phyloP scores from a whole-genome alignment of 1,140 invertebrate genomes.

The Chrysomallon squamiferum region DNA sequence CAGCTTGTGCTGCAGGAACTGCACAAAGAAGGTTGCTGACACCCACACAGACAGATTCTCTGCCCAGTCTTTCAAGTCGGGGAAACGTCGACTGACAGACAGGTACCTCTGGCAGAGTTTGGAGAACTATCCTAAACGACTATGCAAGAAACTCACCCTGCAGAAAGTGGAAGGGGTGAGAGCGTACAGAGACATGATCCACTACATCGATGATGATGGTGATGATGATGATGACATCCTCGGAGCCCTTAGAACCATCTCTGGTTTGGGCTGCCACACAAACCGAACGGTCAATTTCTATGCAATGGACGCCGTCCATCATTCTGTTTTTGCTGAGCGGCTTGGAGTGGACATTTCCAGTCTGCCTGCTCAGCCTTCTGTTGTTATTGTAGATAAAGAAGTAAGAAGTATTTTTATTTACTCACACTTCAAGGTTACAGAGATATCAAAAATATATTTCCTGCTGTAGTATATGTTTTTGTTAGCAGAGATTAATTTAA shows the following conservation, averaged over 20 bases:
- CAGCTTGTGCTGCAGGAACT: constrained; percentile 35
- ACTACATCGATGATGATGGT: constrained; percentile 7
- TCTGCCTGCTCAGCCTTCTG: constrained; percentile 68
- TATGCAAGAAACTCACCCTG: constrained; percentile 26
- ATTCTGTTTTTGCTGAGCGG: constrained; percentile 75
- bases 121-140: constrained; percentile 14
- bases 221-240: constrained; percentile 16
- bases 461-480: no score
- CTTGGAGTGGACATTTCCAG: constrained; percentile 67
- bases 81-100: constrained; percentile 7
- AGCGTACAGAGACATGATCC: neutral
- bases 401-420: constrained; percentile 68
- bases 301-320: constrained; percentile 75
- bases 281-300: constrained; percentile 76
- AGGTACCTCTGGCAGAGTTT: constrained; percentile 21
- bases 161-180: constrained; percentile 20
- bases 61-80: constrained; percentile 11
- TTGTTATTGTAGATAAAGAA: constrained; percentile 76
- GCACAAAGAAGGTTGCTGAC: constrained; percentile 14
- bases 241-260: constrained; percentile 31
- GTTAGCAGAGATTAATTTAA: no score
- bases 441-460: no score
- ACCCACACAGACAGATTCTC: neutral
- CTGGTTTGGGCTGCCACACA: constrained; percentile 67
- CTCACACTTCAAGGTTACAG: no score